phyloP scores from a whole-genome alignment of 2,113 vertebrate genomes.

The Salminus brasiliensis region DNA sequence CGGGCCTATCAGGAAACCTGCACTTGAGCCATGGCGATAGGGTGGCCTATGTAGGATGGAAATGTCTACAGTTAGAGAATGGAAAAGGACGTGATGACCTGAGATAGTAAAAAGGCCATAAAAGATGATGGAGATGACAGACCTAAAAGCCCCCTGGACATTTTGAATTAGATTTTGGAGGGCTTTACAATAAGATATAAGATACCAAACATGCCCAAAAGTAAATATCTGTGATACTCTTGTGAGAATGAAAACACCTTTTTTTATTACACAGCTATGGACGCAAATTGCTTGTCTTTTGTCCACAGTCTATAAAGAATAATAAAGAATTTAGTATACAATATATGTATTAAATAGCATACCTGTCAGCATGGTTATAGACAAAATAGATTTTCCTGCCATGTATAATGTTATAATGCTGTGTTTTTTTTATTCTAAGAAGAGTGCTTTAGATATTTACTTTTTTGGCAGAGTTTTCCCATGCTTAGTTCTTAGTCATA shows the following conservation, averaged over 20 bases:
- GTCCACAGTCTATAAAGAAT: background rate
- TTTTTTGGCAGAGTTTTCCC: background rate
- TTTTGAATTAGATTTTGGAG: background rate
- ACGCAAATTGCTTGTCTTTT: background rate
- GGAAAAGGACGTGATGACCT: background rate
- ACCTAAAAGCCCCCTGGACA: background rate
- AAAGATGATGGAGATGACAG: background rate
- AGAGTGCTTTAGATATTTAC: background rate
- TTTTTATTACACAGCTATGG: background rate
- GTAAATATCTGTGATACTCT: background rate
- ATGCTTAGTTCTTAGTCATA: slow-evolving; percentile 8
- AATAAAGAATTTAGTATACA: background rate
- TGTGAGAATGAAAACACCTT: background rate
- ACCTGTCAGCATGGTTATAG: background rate
- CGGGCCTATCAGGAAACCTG: slow-evolving; percentile 91
- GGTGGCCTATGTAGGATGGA: background rate
- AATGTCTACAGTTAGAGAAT: background rate
- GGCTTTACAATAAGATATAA: background rate
- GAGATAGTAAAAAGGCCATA: background rate
- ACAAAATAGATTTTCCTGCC: too few relatives aligned
- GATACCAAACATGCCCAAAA: background rate
- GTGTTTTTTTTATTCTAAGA: background rate
- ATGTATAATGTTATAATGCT: background rate
- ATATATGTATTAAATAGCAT: background rate
- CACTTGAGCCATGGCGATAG: slow-evolving; percentile 61